Evolutionary conservation across 1,140 invertebrate genomes (phyloP).

Genomic region (Pogonomyrmex barbatus): DNA sequence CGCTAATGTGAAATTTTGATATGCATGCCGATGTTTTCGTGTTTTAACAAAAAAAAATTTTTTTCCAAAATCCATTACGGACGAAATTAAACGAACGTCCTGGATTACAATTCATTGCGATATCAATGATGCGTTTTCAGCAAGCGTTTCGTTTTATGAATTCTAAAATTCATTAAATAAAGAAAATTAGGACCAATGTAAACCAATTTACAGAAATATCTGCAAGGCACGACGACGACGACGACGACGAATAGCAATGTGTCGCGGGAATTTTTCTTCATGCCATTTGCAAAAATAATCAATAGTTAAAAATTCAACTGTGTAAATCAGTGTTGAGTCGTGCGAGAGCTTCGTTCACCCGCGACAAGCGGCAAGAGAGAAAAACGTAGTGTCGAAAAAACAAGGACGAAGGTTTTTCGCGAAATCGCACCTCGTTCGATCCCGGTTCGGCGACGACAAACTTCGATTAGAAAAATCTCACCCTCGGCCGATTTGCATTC

Average conservation of each 20-base stretch:
- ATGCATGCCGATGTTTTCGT: neutral
- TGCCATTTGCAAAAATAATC: neutral
- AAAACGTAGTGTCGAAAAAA: slow-evolving; percentile 2
- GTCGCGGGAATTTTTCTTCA: neutral
- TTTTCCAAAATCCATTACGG: neutral
- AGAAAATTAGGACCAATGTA: neutral
- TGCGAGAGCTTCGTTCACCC: neutral
- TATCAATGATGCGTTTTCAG: neutral
- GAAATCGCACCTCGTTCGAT: neutral
- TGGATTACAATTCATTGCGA: neutral
- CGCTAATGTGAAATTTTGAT: slow-evolving; percentile 13
- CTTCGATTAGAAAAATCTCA: slow-evolving; percentile 43
- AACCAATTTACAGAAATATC: neutral
- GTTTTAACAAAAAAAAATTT: neutral
- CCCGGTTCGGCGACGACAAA: slow-evolving; percentile 5
- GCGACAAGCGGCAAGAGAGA: neutral
- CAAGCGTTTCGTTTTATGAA: neutral
- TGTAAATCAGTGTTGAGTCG: neutral
- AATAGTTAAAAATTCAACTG: neutral
- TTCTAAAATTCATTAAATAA: neutral
- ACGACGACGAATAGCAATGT: neutral
- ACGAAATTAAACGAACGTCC: neutral
- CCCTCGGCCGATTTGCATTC: slow-evolving; percentile 30
- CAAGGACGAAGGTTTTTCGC: neutral
- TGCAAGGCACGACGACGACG: too few relatives aligned